These are phyloP conservation scores for Marronus borbonicus DNA, from an alignment of 2,888 invertebrate genomes.

Conservation along the genomic window DNA sequence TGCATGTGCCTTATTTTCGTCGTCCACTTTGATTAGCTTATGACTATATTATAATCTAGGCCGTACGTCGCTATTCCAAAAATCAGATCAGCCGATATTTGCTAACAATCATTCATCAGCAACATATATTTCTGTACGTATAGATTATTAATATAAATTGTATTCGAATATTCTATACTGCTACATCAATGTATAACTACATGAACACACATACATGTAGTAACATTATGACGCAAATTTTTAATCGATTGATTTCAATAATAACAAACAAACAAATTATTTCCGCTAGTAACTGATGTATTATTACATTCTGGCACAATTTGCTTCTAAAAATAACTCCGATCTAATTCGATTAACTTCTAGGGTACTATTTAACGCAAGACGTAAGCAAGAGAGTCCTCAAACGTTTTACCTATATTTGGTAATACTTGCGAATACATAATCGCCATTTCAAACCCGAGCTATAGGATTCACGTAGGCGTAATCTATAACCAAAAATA, in stretches of 20 bases:
- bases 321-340: neutral
- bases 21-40: too few relatives aligned
- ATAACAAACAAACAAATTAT: neutral
- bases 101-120: too few relatives aligned
- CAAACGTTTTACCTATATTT: too few relatives aligned
- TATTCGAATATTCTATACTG: neutral
- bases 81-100: neutral
- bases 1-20: too few relatives aligned
- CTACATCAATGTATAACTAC: neutral
- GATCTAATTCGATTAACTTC: neutral
- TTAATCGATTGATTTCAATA: constrained; percentile 13
- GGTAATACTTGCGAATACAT: too few relatives aligned
- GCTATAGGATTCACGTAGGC: too few relatives aligned
- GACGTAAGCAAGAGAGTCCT: too few relatives aligned
- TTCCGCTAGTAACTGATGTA: neutral
- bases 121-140: neutral
- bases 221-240: constrained; percentile 2
- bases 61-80: neutral
- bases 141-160: constrained; percentile 5
- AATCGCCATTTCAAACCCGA: too few relatives aligned
- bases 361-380: neutral
- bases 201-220: neutral
- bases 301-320: neutral
- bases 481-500: too few relatives aligned
- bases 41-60: neutral